Evolutionary conservation across 2,797 vertebrate genomes (phyloP), one percentile per base, ranked within the genome.

Genomic region (Gobionotothen gibberifrons): DNA sequence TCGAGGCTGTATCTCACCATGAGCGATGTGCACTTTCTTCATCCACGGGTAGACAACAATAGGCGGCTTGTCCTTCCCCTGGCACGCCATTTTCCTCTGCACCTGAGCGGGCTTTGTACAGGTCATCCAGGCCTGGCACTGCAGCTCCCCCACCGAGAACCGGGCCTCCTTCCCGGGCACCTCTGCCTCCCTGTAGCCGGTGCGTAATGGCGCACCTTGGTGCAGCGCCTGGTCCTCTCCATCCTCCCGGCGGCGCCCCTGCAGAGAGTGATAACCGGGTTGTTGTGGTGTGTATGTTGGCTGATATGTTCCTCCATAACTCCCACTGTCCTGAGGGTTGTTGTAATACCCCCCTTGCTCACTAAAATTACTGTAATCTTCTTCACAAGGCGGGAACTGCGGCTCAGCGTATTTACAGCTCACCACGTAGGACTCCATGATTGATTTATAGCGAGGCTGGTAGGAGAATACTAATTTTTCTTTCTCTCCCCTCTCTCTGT

Each of bases 341-440:
- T 93, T 91, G 78, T 95, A 97, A 92, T 95, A 97, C 87, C 96
- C 96, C 89, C 94, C 95, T 86, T 97, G 97, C 85, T 97, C 96
- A 87, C 93, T 95, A 89, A 98, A 94, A 95, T 97, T 96, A 96
- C 94, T 96, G 85, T 95, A 95, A 95, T 97, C 97, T 87, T 98
- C 97, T 94, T 98, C 97, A 74, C 97, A 98, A 82, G 97, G 96
- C 93, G 97, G 97, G 93, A 98, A 98, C 95, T 97, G 97, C 93
- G 97, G 97, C 93, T 98, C 97, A 94, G 97, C 96, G 93, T 98
- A 98, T 95, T 97, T 98, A 89, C 96, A 97, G 96, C 97, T 98
- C 96, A 97, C 95, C 96, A 97, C 95, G 95, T 95, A 97, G 89
- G 97, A 97, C 94, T 97, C 97, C 97, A 97, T 98, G 96, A 98